Evolutionary conservation across 92 coral and sea anemone genomes (phyloP).

Genomic region (Isaurus tuberculatus): DNA sequence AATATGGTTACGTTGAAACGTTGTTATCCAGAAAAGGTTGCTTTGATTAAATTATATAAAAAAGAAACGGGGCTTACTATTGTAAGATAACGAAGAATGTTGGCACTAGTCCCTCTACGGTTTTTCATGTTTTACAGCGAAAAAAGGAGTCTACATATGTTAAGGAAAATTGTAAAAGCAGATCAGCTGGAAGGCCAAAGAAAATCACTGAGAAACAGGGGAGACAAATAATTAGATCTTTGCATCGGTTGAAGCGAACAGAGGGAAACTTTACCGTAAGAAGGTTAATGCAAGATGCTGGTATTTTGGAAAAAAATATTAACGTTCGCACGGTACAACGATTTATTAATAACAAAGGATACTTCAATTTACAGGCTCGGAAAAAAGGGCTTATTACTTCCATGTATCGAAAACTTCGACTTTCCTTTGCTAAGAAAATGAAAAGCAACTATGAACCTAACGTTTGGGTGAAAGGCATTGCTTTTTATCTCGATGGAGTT

Average conservation of each 20-base stretch:
- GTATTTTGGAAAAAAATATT: neutral
- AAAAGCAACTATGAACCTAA: neutral
- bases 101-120: neutral
- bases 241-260: neutral
- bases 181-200: neutral
- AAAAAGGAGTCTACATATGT: neutral
- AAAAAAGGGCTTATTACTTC: slow-evolving; percentile 12
- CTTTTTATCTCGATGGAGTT: neutral
- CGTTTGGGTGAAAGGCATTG: slow-evolving; percentile 10
- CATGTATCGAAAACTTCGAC: neutral
- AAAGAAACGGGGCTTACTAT: neutral
- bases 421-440: slow-evolving; percentile 15
- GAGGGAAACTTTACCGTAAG: too few species aligned
- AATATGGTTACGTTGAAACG: too few species aligned
- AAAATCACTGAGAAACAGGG: neutral
- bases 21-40: too few species aligned
- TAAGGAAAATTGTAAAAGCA: neutral
- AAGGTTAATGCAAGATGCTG: neutral
- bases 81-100: slow-evolving; percentile 8
- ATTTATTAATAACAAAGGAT: neutral
- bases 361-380: neutral
- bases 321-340: slow-evolving; percentile 10
- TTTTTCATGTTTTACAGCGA: neutral
- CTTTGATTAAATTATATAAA: neutral
- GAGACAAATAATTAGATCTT: too few species aligned